Conservation (phyloP, 2,113 vertebrate genomes). For the Falco punctatus region DNA sequence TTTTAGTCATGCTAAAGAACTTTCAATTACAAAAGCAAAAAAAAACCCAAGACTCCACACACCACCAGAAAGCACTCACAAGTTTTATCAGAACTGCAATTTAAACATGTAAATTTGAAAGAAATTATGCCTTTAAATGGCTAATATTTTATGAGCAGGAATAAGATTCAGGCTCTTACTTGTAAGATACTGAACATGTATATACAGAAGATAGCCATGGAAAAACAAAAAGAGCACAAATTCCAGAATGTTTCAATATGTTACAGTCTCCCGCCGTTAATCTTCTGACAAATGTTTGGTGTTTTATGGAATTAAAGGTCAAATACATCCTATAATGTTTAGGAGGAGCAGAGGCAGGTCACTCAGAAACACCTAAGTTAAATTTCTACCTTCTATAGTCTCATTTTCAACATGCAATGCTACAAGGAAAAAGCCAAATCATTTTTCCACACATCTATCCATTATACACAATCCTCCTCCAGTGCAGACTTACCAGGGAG, state of each 20-base stretch:
- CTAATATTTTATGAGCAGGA: background rate
- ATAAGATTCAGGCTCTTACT: background rate
- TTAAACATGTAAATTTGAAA: background rate
- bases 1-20: background rate
- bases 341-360: background rate
- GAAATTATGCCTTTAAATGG: background rate
- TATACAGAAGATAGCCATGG: background rate
- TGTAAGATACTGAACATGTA: background rate
- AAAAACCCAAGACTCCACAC: fast-evolving
- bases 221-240: background rate
- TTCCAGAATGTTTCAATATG: background rate
- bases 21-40: background rate
- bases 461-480: background rate
- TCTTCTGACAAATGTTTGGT: background rate
- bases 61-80: background rate
- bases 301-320: background rate
- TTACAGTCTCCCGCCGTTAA: background rate
- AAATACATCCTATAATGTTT: background rate
- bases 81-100: background rate
- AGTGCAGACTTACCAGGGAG: background rate
- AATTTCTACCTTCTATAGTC: background rate
- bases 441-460: background rate
- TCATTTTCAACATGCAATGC: background rate
- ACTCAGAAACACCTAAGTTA: fast-evolving
- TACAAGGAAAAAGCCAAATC: background rate